phyloP scores from a whole-genome alignment of 2,797 vertebrate species.

The Enteromius argenteus region DNA sequence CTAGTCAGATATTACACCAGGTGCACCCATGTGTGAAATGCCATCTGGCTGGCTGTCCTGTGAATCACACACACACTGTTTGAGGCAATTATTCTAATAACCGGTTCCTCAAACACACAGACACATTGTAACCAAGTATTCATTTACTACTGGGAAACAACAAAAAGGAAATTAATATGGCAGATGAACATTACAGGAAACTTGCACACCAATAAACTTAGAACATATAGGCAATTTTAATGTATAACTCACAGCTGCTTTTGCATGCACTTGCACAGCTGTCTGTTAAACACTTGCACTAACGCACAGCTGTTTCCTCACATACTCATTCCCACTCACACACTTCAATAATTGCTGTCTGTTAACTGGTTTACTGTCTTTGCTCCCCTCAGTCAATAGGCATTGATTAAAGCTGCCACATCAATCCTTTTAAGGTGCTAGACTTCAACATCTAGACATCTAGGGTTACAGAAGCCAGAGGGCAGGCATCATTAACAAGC shows the following conservation, averaged over 20 bases:
- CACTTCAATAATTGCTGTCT: slow-evolving; percentile 63
- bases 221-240: background rate
- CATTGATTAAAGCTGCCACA: slow-evolving; percentile 38
- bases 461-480: slow-evolving; percentile 49
- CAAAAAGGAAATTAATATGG: slow-evolving; percentile 1
- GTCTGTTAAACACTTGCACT: slow-evolving; percentile 33
- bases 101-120: slow-evolving; percentile 17
- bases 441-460: slow-evolving; percentile 53
- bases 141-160: background rate
- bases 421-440: slow-evolving; percentile 38
- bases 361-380: slow-evolving; percentile 61
- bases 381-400: slow-evolving; percentile 41
- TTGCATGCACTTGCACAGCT: slow-evolving; percentile 22
- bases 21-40: slow-evolving; percentile 76
- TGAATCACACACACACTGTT: slow-evolving; percentile 58
- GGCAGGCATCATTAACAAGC: slow-evolving; percentile 66
- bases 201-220: background rate
- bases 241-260: slow-evolving; percentile 47
- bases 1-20: slow-evolving; percentile 61
- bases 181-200: background rate
- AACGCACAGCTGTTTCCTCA: slow-evolving; percentile 39
- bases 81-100: slow-evolving; percentile 30
- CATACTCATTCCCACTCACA: slow-evolving; percentile 58
- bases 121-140: background rate
- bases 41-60: slow-evolving; percentile 70